Percentiles rank a stretch among this genome's conserved stretches.
Conservation (phyloP, 2,113 vertebrate genomes). For the Toxotes jaculatrix region DNA sequence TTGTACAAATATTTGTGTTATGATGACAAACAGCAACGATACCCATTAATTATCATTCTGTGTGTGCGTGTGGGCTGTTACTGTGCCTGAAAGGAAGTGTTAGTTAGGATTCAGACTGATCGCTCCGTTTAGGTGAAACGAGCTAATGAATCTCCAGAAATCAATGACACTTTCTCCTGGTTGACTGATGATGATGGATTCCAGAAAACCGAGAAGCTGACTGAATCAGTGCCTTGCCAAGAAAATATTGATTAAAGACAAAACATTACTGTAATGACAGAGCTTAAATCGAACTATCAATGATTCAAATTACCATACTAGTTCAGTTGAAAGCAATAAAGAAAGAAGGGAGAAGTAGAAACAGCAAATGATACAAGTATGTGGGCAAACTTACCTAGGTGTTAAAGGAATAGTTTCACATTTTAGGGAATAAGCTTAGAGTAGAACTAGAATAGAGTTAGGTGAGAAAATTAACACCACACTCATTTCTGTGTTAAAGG, state of each 20-base stretch:
- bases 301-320: constrained; percentile 15
- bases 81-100: constrained; percentile 8
- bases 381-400: background rate
- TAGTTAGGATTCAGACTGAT: constrained; percentile 42
- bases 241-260: constrained; percentile 11
- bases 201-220: constrained; percentile 33
- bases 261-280: constrained; percentile 25
- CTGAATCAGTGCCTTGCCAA: constrained; percentile 6
- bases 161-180: constrained; percentile 50
- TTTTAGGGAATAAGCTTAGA: background rate
- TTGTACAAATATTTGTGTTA: constrained; percentile 37
- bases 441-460: too few relatives aligned
- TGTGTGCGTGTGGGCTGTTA: constrained; percentile 6
- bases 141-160: constrained; percentile 56
- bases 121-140: constrained; percentile 18
- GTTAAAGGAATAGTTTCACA: background rate
- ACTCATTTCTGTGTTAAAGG: too few relatives aligned
- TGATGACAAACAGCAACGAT: background rate
- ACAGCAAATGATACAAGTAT: background rate
- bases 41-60: constrained; percentile 16
- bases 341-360: background rate
- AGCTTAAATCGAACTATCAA: constrained; percentile 9
- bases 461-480: too few relatives aligned
- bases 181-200: constrained; percentile 57
- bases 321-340: background rate